Evolutionary conservation across 2,113 vertebrate species (phyloP), one percentile per base, ranked within the genome.

Genomic region (Cnemophilus loriae): DNA sequence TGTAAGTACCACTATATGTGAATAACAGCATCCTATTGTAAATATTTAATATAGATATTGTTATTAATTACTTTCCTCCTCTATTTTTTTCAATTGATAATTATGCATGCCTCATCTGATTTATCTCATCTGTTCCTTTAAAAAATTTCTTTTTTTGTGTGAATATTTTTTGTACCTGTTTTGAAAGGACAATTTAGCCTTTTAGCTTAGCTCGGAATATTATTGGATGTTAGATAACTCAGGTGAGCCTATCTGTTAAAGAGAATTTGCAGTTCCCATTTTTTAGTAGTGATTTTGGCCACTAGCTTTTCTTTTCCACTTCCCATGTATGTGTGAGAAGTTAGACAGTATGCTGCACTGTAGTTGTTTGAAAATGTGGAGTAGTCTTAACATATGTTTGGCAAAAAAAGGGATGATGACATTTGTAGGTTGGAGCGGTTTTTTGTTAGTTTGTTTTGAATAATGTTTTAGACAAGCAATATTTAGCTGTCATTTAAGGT

Each of bases 1-100:
- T 99, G 99, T 99, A 99, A 99, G 99, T 99, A 99, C 98, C 98
- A 99, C 99, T 99, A 98, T 99, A 98, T 98, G 98, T 98, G 97
- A 98, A 98, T 98, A 98, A 98, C 94, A 73, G 93, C 95, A 97
- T 97, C 97, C 97, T 98, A 96, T 97, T 97, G 93, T 98, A 96
- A 98, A 96, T 97, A 97, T 97, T 97, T 96, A 95, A 85, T 97
- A 96, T 97, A 97, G 96, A 96, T 85, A 97, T 90, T 96, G 95
- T 97, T 97, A 96, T 98, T 97, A 97, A 96, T 97, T 97, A 61
- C 93, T 94, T 97, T 98, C 86, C 68, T 80, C 85, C 98, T 97
- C 98, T 98, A 94, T 97, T 97, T 97, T 94, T 97, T 91, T 96
- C 94, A 95, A 93, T 98, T 84, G 84, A 95, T 97, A 96, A 96